Evolutionary conservation across 2,888 invertebrate species (phyloP), one percentile per base, ranked within the genome.

Genomic region (Nomada flava): DNA sequence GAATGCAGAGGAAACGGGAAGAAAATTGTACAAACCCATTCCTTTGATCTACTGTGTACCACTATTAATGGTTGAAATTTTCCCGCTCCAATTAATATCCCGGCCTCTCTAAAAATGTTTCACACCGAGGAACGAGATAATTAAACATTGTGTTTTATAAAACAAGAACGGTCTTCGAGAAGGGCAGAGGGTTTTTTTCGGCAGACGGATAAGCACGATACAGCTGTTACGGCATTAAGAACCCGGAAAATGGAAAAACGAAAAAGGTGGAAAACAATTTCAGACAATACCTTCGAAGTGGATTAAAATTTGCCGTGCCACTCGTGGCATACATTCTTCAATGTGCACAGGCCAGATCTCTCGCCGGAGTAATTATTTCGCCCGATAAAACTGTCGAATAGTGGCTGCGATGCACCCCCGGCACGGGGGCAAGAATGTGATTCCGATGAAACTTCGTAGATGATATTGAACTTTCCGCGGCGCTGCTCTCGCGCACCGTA

Each of bases 401-500:
- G n/a, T 10, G 3, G 4, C 2, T 13, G 18, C n/a, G 53, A 57
- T 2, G 53, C 7, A 20, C 9, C n/a, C 11, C n/a, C 7, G 53
- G 20, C n/a, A 18, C 9, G 0, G 20, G n/a, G 20, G 5, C 57
- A 23, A 44, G 59, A 55, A 59, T 59, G 44, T 42, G 52, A 60
- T 65, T 65, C 3, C 76, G 44, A 74, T 73, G 59, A 74, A 65
- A 67, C 60, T 75, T 60, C n/a, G 26, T 52, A n/a, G 42, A 52
- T 60, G 65, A 74, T 77, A 77, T 75, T 75, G 77, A 77, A 77
- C 60, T 67, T 77, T 13, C 20, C 36, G 44, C 13, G 50, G 52
- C 59, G 36, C 7, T 23, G 26, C 53, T 65, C 13, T n/a, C 50
- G 36, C 36, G 7, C 23, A n/a, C 10, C 23, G 10, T n/a, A 50